Base-by-base conservation (phyloP, 2,888 invertebrate genomes). In the Calameuta pallipes region DNA sequence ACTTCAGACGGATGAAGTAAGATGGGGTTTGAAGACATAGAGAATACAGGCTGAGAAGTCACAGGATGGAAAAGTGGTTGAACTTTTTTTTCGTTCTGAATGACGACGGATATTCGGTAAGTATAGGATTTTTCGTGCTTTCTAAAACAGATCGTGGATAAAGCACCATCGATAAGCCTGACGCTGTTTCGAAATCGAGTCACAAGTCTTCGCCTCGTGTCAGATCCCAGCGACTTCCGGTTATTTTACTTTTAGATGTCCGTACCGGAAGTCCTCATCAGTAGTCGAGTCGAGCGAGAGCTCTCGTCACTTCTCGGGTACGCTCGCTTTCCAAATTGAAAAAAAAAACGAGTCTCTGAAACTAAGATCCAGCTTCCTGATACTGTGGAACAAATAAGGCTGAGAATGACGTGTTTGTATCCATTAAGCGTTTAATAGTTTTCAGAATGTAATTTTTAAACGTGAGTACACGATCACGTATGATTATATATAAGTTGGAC, bases 211-310 rank as follows among this genome's bases (percentile, higher is more conserved):
- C 3, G 71, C 23, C 31, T 34, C 12, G 71, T 71, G 33, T 71
- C 71, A 34, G 71, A 71, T 71, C 71, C 31, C 34, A 71, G 76
- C 76, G 79, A 83, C 83, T 85, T 88, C 87, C 88, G 86, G 86
- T 81, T 83, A 84, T 83, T 84, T 82, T 75, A 78, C 80, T 79
- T 82, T 81, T 81, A 78, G 75, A 82, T 79, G 78, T 73, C 69
- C 78, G 77, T 78, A 80, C 81, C 82, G 84, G 83, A 85, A 84
- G 82, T 82, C 76, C 86, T 87, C 87, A 85, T 87, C 87, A 86
- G 85, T 84, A 86, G 84, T 87, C 86, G 80, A 82, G 82, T 79
- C 81, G 76, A 75, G 70, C 75, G 75, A 31, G 71, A 71, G 31
- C 31, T 33, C 33, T 34, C 71, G 33, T 34, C 71, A 31, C 34